These are phyloP conservation scores for Acestrorhynchus altus DNA, from an alignment of 2,797 vertebrate species.

Conservation along the genomic window DNA sequence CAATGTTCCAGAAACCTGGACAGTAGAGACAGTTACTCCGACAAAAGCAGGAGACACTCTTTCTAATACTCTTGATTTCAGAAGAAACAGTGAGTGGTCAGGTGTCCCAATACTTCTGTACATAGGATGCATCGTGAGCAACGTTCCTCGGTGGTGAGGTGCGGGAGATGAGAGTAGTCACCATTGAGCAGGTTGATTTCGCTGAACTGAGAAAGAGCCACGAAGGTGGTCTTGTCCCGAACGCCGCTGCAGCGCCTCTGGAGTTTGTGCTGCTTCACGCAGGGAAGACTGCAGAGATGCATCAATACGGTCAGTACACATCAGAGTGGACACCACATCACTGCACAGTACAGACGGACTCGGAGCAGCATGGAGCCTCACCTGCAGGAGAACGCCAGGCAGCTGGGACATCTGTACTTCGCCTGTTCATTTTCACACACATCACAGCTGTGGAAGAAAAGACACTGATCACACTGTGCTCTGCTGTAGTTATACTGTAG, in stretches of 20 bases:
- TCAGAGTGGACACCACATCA: background rate
- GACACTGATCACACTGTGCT: background rate
- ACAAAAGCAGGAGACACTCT: too few species aligned
- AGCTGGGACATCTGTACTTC: slow-evolving; percentile 91
- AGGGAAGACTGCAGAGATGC: slow-evolving; percentile 79
- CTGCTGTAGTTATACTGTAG: too few species aligned
- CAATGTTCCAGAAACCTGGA: too few species aligned
- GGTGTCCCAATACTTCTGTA: too few species aligned
- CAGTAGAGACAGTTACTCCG: too few species aligned
- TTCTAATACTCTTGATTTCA: too few species aligned
- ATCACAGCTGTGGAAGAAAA: slow-evolving; percentile 82
- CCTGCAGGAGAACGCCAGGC: slow-evolving; percentile 91
- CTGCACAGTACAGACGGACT: background rate
- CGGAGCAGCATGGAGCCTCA: slow-evolving; percentile 60
- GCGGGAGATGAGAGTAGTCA: slow-evolving; percentile 65
- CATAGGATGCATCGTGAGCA: too few species aligned
- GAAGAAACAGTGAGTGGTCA: too few species aligned
- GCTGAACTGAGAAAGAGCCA: slow-evolving; percentile 84
- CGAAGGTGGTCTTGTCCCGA: slow-evolving; percentile 88
- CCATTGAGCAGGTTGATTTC: slow-evolving; percentile 91
- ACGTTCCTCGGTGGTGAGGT: too few species aligned
- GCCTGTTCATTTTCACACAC: slow-evolving; percentile 85
- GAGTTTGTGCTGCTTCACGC: slow-evolving; percentile 92
- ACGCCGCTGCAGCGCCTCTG: slow-evolving; percentile 85
- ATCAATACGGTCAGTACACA: background rate